These are phyloP conservation scores for Thymelicus sylvestris DNA, from an alignment of 2,888 invertebrate species.

Conservation along the genomic window DNA sequence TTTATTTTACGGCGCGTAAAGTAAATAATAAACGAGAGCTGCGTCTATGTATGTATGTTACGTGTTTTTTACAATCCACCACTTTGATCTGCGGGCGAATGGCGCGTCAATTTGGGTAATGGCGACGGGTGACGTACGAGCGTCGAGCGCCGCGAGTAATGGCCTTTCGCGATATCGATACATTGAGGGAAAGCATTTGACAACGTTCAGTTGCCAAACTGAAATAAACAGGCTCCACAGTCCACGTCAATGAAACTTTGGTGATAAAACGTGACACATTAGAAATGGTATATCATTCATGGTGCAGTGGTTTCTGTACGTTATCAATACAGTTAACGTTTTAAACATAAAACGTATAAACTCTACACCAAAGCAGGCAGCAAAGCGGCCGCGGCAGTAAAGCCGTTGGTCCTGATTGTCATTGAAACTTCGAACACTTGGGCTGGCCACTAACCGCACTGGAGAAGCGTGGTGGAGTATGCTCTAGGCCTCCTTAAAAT, in stretches of 20 bases:
- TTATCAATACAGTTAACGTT: no score
- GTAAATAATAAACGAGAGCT: slow-evolving; percentile 32
- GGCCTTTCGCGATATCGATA: slow-evolving; percentile 2
- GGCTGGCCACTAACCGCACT: no score
- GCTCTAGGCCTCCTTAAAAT: no score
- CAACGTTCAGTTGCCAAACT: slow-evolving; percentile 1
- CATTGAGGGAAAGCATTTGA: slow-evolving; percentile 4
- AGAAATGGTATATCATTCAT: background rate
- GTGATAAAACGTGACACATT: background rate
- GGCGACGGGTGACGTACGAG: slow-evolving; percentile 12
- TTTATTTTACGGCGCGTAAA: slow-evolving; percentile 35
- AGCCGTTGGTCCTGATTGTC: no score
- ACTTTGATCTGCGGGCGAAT: slow-evolving; percentile 27
- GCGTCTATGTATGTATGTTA: slow-evolving; percentile 17
- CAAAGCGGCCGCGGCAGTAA: no score
- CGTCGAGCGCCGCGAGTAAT: slow-evolving; percentile 11
- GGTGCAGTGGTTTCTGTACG: no score
- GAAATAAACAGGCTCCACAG: background rate
- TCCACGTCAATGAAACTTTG: background rate
- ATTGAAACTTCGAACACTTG: no score
- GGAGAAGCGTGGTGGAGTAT: no score
- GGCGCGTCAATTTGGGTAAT: slow-evolving; percentile 29
- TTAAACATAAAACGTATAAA: no score
- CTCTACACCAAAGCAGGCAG: no score
- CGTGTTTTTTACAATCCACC: slow-evolving; percentile 32